A percentile compares a stretch with the other conserved stretches of the same genome.
phyloP scores from a whole-genome alignment of 1,140 invertebrate genomes.

The Drosophila oshimai region DNA sequence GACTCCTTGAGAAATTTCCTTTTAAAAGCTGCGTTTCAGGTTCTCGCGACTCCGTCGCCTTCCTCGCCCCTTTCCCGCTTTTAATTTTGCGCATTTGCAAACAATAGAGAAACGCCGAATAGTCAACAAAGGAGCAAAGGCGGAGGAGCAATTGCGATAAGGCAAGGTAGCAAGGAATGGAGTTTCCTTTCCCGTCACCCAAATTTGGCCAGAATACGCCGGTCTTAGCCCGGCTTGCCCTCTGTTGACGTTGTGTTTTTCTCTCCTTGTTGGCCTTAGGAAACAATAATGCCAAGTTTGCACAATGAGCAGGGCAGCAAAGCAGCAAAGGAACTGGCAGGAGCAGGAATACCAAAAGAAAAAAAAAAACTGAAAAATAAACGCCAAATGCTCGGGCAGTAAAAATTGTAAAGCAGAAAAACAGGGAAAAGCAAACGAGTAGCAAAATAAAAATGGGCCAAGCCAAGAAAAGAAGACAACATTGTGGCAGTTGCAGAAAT shows the following conservation, averaged over 20 bases:
- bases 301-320: conserved; percentile 69
- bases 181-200: conserved; percentile 7
- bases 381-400: conserved; percentile 73
- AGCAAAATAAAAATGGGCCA: conserved; percentile 66
- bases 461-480: conserved; percentile 66
- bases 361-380: conserved; percentile 37
- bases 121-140: conserved; percentile 60
- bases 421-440: conserved; percentile 18
- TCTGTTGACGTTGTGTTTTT: conserved; percentile 78
- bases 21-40: conserved; percentile 32
- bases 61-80: conserved; percentile 21
- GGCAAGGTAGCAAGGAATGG: conserved; percentile 44
- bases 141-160: conserved; percentile 39
- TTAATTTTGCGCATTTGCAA: conserved; percentile 78
- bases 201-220: conserved; percentile 18
- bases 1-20: conserved; percentile 45
- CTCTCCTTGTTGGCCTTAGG: conserved; percentile 75
- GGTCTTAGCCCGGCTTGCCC: conserved; percentile 46
- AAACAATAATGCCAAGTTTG: conserved; percentile 81
- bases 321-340: conserved; percentile 33
- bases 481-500: conserved; percentile 80
- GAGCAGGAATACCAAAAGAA: not conserved
- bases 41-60: not conserved
- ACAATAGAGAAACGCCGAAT: conserved; percentile 66
- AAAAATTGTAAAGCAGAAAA: conserved; percentile 72